Evolutionary conservation across 1,140 invertebrate species (phyloP).

Genomic region (Aplysia californica): DNA sequence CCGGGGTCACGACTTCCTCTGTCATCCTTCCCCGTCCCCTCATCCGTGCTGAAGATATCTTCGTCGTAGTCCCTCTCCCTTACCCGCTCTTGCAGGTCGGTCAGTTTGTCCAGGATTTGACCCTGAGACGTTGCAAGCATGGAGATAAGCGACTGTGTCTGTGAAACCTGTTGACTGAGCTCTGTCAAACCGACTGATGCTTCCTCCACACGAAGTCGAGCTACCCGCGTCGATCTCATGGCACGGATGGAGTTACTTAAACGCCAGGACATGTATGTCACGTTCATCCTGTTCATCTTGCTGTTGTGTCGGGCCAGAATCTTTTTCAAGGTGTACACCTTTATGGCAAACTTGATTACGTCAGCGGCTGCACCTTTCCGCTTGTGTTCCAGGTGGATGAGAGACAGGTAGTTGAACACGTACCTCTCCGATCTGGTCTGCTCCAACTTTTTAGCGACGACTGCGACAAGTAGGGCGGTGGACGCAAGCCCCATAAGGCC

Average conservation of each 20-base stretch:
- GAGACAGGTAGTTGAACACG: constrained; percentile 66
- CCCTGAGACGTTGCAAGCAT: constrained; percentile 21
- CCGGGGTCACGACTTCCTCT: no score
- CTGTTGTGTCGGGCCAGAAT: constrained; percentile 9
- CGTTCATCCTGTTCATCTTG: neutral
- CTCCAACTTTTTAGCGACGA: constrained; percentile 65
- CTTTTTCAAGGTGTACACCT: constrained; percentile 43
- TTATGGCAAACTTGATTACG: constrained; percentile 57
- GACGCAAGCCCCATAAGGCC: constrained; percentile 66
- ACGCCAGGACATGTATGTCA: constrained; percentile 25
- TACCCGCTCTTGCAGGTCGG: constrained; percentile 15
- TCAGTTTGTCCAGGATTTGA: constrained; percentile 17
- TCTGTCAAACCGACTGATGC: constrained; percentile 35
- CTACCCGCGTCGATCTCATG: constrained; percentile 24
- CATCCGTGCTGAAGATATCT: neutral
- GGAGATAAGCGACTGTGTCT: constrained; percentile 11
- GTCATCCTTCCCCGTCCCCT: neutral
- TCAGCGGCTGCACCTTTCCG: constrained; percentile 65
- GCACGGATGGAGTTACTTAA: constrained; percentile 30
- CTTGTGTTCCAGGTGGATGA: constrained; percentile 61
- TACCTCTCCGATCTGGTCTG: constrained; percentile 65
- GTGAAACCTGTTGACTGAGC: constrained; percentile 25
- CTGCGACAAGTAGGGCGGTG: constrained; percentile 67
- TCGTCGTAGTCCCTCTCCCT: neutral
- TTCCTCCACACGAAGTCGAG: constrained; percentile 19